Evolutionary conservation across 2,113 vertebrate genomes (phyloP).

Genomic region (Chelonoidis abingdonii): DNA sequence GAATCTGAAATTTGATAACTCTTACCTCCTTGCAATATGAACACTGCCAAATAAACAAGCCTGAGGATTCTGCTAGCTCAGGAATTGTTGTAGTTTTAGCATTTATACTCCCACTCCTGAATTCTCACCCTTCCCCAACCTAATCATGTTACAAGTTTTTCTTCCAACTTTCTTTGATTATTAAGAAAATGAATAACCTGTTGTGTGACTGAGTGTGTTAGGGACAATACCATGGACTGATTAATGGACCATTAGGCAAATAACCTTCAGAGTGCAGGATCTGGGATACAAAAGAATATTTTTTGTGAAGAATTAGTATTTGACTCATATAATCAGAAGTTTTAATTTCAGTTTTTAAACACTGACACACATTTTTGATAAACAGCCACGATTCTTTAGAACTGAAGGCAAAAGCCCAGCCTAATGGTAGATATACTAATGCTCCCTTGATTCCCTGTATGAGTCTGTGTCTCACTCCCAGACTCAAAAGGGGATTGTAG

Average conservation of each 20-base stretch:
- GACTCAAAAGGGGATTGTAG: neutral
- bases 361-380: neutral
- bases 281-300: neutral
- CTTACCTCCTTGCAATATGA: constrained; percentile 33
- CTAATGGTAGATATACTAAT: neutral
- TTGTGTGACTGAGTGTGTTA: neutral
- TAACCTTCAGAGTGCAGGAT: neutral
- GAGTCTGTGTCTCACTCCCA: neutral
- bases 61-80: neutral
- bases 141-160: neutral
- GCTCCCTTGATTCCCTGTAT: neutral
- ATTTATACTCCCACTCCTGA: neutral
- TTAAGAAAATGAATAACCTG: neutral
- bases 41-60: constrained; percentile 10
- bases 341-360: neutral
- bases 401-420: neutral
- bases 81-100: neutral
- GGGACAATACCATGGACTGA: neutral
- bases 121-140: constrained; percentile 2
- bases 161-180: constrained; percentile 5
- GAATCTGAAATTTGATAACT: constrained; percentile 29
- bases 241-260: neutral
- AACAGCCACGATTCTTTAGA: neutral
- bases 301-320: neutral
- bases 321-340: neutral